Base-by-base conservation (phyloP, 2,888 invertebrate species). In the Leptinotarsa tumamoca region DNA sequence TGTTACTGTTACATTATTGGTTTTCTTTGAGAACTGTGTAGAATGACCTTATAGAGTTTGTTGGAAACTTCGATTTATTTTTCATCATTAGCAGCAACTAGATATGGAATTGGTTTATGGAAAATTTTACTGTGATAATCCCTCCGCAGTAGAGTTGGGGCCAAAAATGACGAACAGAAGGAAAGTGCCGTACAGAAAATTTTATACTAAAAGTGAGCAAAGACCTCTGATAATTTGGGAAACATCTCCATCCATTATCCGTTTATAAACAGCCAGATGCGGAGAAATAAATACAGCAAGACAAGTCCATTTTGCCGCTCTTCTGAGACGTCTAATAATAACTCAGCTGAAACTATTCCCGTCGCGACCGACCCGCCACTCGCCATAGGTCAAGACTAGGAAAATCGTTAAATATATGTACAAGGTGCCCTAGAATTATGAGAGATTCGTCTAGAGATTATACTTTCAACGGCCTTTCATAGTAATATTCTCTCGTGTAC, bases 371-470 rank as follows among this genome's bases (percentile, higher is more conserved):
- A 23, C 43, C 70, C 52, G 58, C 43, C 43, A 72, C 67, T 78
- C 79, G 72, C 77, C 78, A 80, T 80, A 79, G 80, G 80, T 80
- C 80, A 80, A 80, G 80, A 77, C 76, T 78, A 75, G 69, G 77
- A 70, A 76, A 79, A 78, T 76, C 71, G 66, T 75, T 76, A 71
- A 54, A 73, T 51, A 67, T 51, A 63, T 70, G 58, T 56, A 69
- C 72, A 67, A 66, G 67, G 74, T 71, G 71, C 70, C 67, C 67
- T 67, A 27, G 27, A 68, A 68, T 33, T 33, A 43, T 15, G 17
- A 23, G 68, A 50, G 21, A 50, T 50, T 49, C 14, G 52, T 21
- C n/a, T 43, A 2, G 10, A 49, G 17, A 17, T 17, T 52, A 52
- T 43, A 43, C 43, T 43, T 43, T 3, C 10, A 43, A 10, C 10